A percentile compares a stretch with the other conserved stretches of the same genome.
Conservation (phyloP, 2,888 invertebrate species). For the Clitarchus hookeri region DNA sequence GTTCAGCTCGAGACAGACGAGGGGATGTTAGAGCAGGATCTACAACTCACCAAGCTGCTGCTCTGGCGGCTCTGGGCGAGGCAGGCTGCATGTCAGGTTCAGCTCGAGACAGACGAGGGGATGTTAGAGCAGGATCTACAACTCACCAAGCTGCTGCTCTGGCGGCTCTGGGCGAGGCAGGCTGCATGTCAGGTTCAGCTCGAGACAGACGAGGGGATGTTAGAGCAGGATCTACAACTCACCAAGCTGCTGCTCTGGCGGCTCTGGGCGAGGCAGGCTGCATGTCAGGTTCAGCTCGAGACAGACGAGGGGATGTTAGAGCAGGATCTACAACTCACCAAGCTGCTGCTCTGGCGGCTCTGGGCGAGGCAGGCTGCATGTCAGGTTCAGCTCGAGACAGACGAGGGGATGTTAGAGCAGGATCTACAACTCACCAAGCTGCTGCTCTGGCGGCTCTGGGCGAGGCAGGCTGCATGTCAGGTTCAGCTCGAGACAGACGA, state of each 20-base stretch:
- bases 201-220: slow-evolving; percentile 55
- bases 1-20: slow-evolving; percentile 65
- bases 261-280: slow-evolving; percentile 47
- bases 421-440: slow-evolving; percentile 35
- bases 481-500: slow-evolving; percentile 65
- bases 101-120: slow-evolving; percentile 60
- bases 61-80: slow-evolving; percentile 38
- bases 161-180: slow-evolving; percentile 44
- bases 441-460: slow-evolving; percentile 37
- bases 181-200: slow-evolving; percentile 63
- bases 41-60: slow-evolving; percentile 33
- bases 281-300: slow-evolving; percentile 66
- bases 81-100: slow-evolving; percentile 59
- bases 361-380: slow-evolving; percentile 47
- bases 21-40: slow-evolving; percentile 6
- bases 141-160: slow-evolving; percentile 37
- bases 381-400: slow-evolving; percentile 69
- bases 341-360: slow-evolving; percentile 36
- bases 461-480: slow-evolving; percentile 52
- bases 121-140: not conserved
- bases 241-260: slow-evolving; percentile 36
- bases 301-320: slow-evolving; percentile 50
- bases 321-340: slow-evolving; percentile 32
- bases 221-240: slow-evolving; percentile 25
- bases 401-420: too few relatives aligned